These are phyloP conservation scores for Empidonax alnorum DNA, from an alignment of 2,113 vertebrate genomes.

Conservation along the genomic window DNA sequence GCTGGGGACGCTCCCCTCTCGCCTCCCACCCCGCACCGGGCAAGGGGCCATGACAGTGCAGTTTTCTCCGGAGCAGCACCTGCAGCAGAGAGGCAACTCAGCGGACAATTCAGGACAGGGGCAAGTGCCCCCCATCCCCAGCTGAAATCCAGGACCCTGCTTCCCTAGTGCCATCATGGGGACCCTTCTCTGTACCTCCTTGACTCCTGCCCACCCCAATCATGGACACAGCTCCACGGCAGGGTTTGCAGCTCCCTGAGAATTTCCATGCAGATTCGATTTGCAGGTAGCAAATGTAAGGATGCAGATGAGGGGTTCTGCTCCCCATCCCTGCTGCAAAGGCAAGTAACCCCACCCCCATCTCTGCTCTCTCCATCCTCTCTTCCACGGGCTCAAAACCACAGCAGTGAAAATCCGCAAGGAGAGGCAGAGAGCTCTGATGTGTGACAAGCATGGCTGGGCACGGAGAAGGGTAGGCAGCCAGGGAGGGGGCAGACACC, in stretches of 20 bases:
- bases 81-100: background rate
- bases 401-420: background rate
- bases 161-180: background rate
- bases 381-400: background rate
- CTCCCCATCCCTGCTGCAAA: background rate
- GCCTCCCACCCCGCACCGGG: background rate
- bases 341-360: background rate
- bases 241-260: background rate
- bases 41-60: conserved; percentile 25
- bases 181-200: background rate
- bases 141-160: background rate
- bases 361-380: background rate
- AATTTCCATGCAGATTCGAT: background rate
- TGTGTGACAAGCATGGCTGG: background rate
- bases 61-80: background rate
- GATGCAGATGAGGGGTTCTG: accelerated
- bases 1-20: background rate
- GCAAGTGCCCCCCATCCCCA: accelerated
- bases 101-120: background rate
- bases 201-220: accelerated
- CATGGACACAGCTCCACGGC: accelerated
- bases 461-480: accelerated
- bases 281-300: background rate
- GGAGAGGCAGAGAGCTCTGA: accelerated
- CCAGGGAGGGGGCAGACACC: accelerated